These are phyloP conservation scores for Uloborus diversus DNA, from an alignment of 1,140 invertebrate genomes.

Conservation along the genomic window DNA sequence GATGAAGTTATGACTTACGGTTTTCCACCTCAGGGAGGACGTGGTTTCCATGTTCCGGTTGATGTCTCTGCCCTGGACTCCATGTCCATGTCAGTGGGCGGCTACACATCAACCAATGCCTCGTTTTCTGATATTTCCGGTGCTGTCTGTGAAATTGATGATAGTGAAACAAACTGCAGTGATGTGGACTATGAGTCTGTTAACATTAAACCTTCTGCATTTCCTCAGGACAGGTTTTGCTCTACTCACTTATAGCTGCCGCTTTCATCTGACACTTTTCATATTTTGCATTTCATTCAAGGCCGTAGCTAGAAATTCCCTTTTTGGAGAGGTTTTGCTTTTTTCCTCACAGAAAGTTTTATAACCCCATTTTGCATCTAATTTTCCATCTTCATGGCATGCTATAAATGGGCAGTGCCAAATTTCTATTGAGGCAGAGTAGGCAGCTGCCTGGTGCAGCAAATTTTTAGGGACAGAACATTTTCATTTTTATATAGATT, in stretches of 20 bases:
- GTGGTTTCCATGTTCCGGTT: constrained; percentile 32
- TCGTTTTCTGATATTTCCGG: constrained; percentile 81
- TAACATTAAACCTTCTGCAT: constrained; percentile 15
- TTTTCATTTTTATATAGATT: too few relatives aligned
- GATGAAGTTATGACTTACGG: constrained; percentile 59
- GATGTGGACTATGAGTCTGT: constrained; percentile 85
- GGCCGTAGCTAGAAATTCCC: too few relatives aligned
- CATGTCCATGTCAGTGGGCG: constrained; percentile 76
- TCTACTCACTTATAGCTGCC: constrained; percentile 50
- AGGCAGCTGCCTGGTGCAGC: too few relatives aligned
- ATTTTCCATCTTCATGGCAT: too few relatives aligned
- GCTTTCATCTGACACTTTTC: too few relatives aligned
- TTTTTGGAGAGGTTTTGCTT: too few relatives aligned
- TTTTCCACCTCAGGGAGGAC: constrained; percentile 57
- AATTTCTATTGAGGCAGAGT: too few relatives aligned
- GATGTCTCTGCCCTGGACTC: constrained; percentile 70
- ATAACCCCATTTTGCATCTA: too few relatives aligned
- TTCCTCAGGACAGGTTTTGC: constrained; percentile 48
- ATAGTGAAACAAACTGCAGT: constrained; percentile 77
- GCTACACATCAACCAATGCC: constrained; percentile 72
- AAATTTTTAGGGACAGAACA: too few relatives aligned
- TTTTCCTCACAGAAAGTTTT: too few relatives aligned
- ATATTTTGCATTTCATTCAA: too few relatives aligned
- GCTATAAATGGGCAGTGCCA: too few relatives aligned
- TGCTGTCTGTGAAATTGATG: constrained; percentile 89